These are phyloP conservation scores for Cheiracanthium punctorium DNA, from an alignment of 2,888 invertebrate genomes.

Conservation along the genomic window DNA sequence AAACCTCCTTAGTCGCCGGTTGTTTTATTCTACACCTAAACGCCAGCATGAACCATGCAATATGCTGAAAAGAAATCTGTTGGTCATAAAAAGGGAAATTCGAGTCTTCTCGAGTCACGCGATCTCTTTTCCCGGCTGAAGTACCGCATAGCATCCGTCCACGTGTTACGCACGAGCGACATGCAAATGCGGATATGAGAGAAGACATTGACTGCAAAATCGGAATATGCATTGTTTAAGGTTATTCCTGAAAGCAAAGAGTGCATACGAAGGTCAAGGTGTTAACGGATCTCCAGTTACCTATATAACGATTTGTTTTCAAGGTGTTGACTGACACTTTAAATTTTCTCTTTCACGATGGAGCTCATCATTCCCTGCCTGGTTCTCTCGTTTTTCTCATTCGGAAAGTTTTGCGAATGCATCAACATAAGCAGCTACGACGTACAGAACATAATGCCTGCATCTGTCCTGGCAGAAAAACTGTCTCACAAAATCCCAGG, in stretches of 20 bases:
- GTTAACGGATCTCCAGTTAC: not conserved
- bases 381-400: not conserved
- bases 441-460: not conserved
- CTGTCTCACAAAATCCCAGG: not conserved
- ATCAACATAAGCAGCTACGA: not conserved
- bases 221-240: not conserved
- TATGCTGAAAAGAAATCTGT: not conserved
- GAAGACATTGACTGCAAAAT: not conserved
- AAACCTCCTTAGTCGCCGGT: slow-evolving; percentile 10
- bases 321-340: not conserved
- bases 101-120: slow-evolving; percentile 42
- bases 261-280: slow-evolving; percentile 2
- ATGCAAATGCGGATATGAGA: not conserved
- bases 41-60: not conserved
- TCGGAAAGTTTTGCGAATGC: not conserved
- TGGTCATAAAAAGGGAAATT: slow-evolving; percentile 50
- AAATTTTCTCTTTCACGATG: not conserved
- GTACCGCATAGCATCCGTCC: slow-evolving; percentile 28
- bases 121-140: slow-evolving; percentile 1
- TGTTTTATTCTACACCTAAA: not conserved
- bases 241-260: not conserved
- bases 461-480: not conserved
- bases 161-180: not conserved
- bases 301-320: not conserved
- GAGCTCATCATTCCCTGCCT: not conserved